Conservation (phyloP, 2,113 vertebrate species). For the Craseonycteris thonglongyai region DNA sequence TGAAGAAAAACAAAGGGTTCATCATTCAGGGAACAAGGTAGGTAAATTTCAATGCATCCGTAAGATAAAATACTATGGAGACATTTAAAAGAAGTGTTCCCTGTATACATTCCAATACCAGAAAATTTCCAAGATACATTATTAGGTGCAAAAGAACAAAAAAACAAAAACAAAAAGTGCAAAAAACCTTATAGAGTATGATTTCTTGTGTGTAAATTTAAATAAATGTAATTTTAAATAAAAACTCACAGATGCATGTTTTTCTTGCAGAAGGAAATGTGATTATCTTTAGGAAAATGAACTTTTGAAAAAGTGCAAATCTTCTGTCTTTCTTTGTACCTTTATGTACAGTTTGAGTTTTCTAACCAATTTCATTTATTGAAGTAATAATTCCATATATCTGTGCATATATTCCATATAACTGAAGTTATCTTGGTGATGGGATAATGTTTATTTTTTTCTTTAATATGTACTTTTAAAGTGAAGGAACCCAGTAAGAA, state of each 20-base stretch:
- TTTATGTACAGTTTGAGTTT: constrained; percentile 12
- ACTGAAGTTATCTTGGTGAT: neutral
- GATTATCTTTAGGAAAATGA: neutral
- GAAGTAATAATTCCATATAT: neutral
- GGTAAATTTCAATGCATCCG: neutral
- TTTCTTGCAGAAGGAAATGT: neutral
- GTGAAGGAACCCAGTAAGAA: neutral
- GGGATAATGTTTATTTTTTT: neutral
- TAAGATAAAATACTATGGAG: neutral
- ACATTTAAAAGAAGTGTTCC: neutral
- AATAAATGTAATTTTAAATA: constrained; percentile 7
- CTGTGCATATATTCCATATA: neutral
- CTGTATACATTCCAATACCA: neutral
- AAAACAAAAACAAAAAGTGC: neutral
- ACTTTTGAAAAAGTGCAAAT: neutral
- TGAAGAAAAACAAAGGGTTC: neutral
- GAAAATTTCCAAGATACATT: neutral
- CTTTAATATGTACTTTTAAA: neutral
- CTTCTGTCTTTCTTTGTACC: neutral
- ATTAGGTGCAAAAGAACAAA: neutral
- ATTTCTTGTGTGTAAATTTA: neutral
- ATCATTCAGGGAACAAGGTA: neutral
- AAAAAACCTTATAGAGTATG: neutral
- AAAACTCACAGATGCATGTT: neutral
- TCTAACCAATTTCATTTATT: neutral